Evolutionary conservation across 92 coral and sea anemone species (phyloP), one percentile per base, ranked within the genome.

Genomic region (Isaurus tuberculatus): DNA sequence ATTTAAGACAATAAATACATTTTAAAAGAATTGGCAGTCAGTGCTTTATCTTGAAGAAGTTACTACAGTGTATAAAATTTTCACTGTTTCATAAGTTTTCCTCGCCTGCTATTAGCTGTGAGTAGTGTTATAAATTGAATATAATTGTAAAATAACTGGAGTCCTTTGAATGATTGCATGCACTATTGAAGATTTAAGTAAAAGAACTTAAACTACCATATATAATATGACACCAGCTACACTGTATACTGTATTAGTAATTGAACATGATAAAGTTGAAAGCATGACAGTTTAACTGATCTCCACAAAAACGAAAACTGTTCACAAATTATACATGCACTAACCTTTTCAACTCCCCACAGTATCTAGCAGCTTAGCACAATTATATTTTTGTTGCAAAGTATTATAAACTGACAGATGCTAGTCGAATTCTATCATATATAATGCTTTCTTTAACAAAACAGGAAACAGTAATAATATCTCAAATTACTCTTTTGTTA

Each of bases 91-190:
- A 48, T 48, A 4, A 48, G 57, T 48, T 48, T 48, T 48, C 57
- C 57, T 48, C 57, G 57, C 57, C 57, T 48, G 57, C 57, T 48
- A 48, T 48, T 48, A 48, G 57, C 57, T 48, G 57, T 48, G 57
- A 3, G 57, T 48, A 48, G 8, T 48, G 57, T 48, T 48, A 48
- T 48, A 48, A 48, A 3, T 48, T 48, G 57, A 48, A 48, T 48
- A 17, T 48, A 48, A 48, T 48, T 48, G 57, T 48, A 48, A 48
- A 48, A 48, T 48, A 48, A 48, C 57, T 48, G 57, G 17, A 48
- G 57, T 48, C 57, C 57, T 17, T 48, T 48, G 57, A 48, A 48
- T 48, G n/a, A 48, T 48, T 48, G 57, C 57, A 48, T 48, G 57
- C 57, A 48, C n/a, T 48, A 48, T 48, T 48, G 57, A 48, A 48